Base-by-base conservation (phyloP, 37 sponge, comb jelly and placozoan species). In the Bolinopsis microptera region DNA sequence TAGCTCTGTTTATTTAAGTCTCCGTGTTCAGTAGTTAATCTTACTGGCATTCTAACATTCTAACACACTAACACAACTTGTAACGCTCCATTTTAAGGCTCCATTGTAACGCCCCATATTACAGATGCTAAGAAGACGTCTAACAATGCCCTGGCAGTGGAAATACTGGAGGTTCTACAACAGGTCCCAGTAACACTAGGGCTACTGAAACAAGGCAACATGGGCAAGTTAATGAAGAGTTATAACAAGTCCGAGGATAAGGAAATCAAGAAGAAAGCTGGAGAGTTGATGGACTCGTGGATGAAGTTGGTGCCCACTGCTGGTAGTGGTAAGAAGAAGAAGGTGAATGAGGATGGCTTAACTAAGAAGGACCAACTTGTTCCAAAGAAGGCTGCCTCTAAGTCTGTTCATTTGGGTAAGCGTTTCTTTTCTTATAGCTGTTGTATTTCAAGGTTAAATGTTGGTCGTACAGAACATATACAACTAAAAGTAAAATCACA, bases 181-280 rank as follows among this genome's bases (percentile, higher is more conserved):
- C 90, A 86, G 5, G 30, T 86, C 0, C 90, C 90, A 22, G 90
- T 86, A 8, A 86, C 90, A 39, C 90, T 86, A 39, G 36, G 13
- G 26, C 26, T 86, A 27, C 61, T 86, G n/a, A 86, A 86, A 30
- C 90, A 86, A 26, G 90, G 90, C 30, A 86, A 39, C 41, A 86
- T 86, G 90, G 90, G 90, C 90, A 86, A 86, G 31, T 28, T 86
- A 27, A 38, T 86, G 41, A 86, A 86, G 90, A 86, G 90, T 86
- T 86, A 36, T 30, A 86, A 86, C 90, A 86, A 86, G 61, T 39
- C 90, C 0, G 90, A 86, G 27, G 90, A 41, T 48, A 86, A 86
- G 61, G 80, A 77, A 36, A 41, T 86, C 90, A 39, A 41, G 90
- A 41, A 41, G 26, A 18, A n/a, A 18, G 90, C 90, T 24, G 48